A percentile compares a stretch with the other conserved stretches of the same genome.
Conservation (phyloP, 2,797 vertebrate genomes). For the Bradypodion ventrale region DNA sequence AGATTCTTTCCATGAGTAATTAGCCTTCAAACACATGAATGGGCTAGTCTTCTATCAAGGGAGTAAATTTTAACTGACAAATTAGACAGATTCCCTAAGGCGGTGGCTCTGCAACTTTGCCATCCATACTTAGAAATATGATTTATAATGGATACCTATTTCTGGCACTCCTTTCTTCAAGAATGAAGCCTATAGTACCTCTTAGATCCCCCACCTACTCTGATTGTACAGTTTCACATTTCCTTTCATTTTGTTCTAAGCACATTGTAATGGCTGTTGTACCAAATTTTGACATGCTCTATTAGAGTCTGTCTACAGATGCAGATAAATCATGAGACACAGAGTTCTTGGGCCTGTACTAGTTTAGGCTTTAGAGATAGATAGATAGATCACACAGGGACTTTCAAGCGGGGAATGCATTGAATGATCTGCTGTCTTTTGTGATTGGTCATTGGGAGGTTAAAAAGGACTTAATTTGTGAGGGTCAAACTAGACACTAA, state of each 20-base stretch:
- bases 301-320: neutral
- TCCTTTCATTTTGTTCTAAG: constrained; percentile 36
- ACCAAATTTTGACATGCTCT: constrained; percentile 14
- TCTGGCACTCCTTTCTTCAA: constrained; percentile 69
- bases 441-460: too few relatives aligned
- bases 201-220: neutral
- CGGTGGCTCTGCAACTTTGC: constrained; percentile 70
- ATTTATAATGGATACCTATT: constrained; percentile 75
- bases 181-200: constrained; percentile 62
- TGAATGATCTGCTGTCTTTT: too few relatives aligned
- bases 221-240: constrained; percentile 20
- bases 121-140: constrained; percentile 70
- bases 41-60: constrained; percentile 70
- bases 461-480: too few relatives aligned
- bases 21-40: constrained; percentile 69
- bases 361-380: neutral
- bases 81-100: constrained; percentile 77
- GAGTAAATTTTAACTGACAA: constrained; percentile 77
- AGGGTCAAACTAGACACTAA: too few relatives aligned
- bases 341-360: neutral
- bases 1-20: constrained; percentile 71
- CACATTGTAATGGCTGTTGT: neutral
- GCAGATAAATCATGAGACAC: neutral
- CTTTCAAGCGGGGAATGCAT: neutral
- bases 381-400: neutral